Base-by-base conservation (phyloP, 2,797 vertebrate species). In the Glossophaga mutica region DNA sequence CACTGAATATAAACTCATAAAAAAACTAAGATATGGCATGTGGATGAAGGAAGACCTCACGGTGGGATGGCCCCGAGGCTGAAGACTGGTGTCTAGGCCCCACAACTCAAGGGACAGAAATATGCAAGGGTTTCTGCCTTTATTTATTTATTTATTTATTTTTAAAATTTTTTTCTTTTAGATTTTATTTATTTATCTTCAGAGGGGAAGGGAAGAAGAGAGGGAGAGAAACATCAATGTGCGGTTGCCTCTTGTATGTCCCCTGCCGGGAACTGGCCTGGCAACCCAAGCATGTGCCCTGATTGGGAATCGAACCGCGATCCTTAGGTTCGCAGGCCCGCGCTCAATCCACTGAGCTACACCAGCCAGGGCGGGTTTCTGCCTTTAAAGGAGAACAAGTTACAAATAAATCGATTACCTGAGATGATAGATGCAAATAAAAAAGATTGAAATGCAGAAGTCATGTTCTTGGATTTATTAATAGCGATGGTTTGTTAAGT, bases 401-500 rank as follows among this genome's bases (percentile, higher is more conserved):
- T 74, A 76, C 8, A 89, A 9, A 59, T 62, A 89, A 95, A 77
- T 81, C 22, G 91, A 46, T 59, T 86, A 65, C 10, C 1, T 32
- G 78, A 59, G 24, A 91, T 73, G 42, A 85, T 15, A 79, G 14
- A 81, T 32, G 37, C 21, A 78, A 87, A 79, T 79, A 32, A 83
- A 94, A 52, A 70, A 70, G 26, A 81, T 73, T 6, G 18, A 67
- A 67, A 46, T 85, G 55, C 6, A 37, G 44, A 84, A 79, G 76
- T 90, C 37, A 50, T 46, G n/a, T n/a, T 44, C 12, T 37, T 91
- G 14, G 10, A 50, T 89, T 91, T 92, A 83, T 94, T 91, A 95
- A 91, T 89, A 50, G 26, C 34, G 18, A 10, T 79, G 52, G 88
- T 94, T 96, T 95, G 62, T 86, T 70, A 77, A 84, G 5, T 81